Percentiles rank a stretch among this genome's conserved stretches.
Conservation (phyloP, 2,888 invertebrate species). For the Cheilosia urbana region DNA sequence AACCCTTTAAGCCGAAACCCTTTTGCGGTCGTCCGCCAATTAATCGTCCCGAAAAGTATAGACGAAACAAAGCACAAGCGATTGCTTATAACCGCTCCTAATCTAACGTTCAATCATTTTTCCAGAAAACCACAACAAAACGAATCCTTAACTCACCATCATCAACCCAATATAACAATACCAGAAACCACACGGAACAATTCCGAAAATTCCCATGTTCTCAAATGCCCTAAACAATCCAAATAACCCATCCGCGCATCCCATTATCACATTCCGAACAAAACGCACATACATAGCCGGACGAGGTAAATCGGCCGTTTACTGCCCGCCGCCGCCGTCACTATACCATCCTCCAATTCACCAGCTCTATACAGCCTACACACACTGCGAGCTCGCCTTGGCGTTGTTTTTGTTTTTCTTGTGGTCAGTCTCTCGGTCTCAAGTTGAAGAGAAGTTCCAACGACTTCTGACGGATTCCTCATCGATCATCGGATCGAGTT, state of each 20-base stretch:
- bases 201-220: slow-evolving; percentile 70
- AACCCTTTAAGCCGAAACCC: no score
- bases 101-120: slow-evolving; percentile 60
- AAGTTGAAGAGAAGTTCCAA: slow-evolving; percentile 7
- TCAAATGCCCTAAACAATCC: slow-evolving; percentile 73
- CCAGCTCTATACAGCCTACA: not conserved
- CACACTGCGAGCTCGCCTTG: not conserved
- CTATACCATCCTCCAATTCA: slow-evolving; percentile 11
- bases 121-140: slow-evolving; percentile 40
- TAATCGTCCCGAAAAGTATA: slow-evolving; percentile 1
- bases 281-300: slow-evolving; percentile 66
- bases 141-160: slow-evolving; percentile 1
- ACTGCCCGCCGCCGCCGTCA: slow-evolving; percentile 31
- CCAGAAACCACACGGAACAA: slow-evolving; percentile 63
- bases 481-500: slow-evolving; percentile 69
- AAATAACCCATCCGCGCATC: slow-evolving; percentile 74
- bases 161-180: slow-evolving; percentile 20
- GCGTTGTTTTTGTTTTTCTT: not conserved
- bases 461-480: slow-evolving; percentile 71
- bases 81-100: slow-evolving; percentile 34
- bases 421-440: not conserved
- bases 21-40: slow-evolving; percentile 20
- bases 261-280: slow-evolving; percentile 75
- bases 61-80: not conserved
- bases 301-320: slow-evolving; percentile 69